These are phyloP conservation scores for Caenorhabditis sp. DNA, from an alignment of 2,888 invertebrate species.

Conservation along the genomic window DNA sequence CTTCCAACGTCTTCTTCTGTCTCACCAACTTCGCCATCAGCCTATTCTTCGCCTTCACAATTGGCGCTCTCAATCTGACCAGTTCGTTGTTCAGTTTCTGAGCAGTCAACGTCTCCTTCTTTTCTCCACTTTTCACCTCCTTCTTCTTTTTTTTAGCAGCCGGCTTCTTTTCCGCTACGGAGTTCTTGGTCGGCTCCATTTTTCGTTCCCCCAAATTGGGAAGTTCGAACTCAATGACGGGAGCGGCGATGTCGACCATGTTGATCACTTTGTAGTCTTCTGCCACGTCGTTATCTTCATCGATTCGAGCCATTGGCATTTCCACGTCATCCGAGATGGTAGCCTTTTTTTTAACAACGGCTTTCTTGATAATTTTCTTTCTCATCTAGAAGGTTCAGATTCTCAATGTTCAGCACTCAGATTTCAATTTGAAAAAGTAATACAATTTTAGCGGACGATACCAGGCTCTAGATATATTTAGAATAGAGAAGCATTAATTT, in stretches of 20 bases:
- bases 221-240: slow-evolving; percentile 54
- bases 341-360: background rate
- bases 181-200: too few species aligned
- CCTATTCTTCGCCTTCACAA: slow-evolving; percentile 16
- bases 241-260: slow-evolving; percentile 47
- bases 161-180: too few species aligned
- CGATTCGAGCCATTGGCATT: slow-evolving; percentile 25
- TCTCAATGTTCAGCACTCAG: background rate
- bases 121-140: too few species aligned
- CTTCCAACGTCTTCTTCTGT: slow-evolving; percentile 50
- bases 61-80: slow-evolving; percentile 10
- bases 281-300: slow-evolving; percentile 37
- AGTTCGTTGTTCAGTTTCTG: slow-evolving; percentile 50
- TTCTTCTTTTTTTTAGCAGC: background rate
- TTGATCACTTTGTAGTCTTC: slow-evolving; percentile 52
- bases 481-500: slow-evolving; percentile 7
- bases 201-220: slow-evolving; percentile 32
- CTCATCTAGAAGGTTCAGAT: slow-evolving; percentile 24
- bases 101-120: slow-evolving; percentile 30
- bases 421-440: background rate
- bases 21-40: slow-evolving; percentile 33
- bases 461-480: background rate
- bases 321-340: slow-evolving; percentile 12
- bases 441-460: background rate
- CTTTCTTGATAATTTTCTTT: slow-evolving; percentile 26